These are phyloP conservation scores for Lerema accius DNA, from an alignment of 1,140 invertebrate species.

Conservation along the genomic window DNA sequence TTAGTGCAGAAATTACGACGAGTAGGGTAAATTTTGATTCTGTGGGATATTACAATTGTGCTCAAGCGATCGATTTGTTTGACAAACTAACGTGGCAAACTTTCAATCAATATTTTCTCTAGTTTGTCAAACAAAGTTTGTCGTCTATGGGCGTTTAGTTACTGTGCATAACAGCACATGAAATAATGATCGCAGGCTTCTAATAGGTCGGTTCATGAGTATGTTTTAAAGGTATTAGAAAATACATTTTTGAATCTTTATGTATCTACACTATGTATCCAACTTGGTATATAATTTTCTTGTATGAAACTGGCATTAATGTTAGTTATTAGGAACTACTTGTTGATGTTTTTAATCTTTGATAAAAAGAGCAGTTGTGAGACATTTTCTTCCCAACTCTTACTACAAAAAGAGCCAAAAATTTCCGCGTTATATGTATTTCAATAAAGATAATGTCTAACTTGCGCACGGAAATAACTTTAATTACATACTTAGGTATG, in stretches of 20 bases:
- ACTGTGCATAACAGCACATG: slow-evolving; percentile 17
- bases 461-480: no score
- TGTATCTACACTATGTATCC: not conserved
- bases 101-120: no score
- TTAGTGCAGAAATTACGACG: slow-evolving; percentile 8
- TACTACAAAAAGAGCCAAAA: no score
- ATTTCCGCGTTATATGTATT: no score
- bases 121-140: no score
- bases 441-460: no score
- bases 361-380: not conserved
- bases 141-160: no score
- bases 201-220: not conserved
- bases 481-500: no score
- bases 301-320: not conserved
- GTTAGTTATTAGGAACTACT: no score
- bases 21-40: slow-evolving; percentile 16
- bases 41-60: slow-evolving; percentile 6
- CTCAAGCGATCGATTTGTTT: no score
- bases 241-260: not conserved
- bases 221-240: not conserved
- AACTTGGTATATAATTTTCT: not conserved
- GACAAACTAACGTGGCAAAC: no score
- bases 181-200: not conserved
- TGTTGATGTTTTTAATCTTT: not conserved
- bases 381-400: no score